Evolutionary conservation across 2,888 invertebrate genomes (phyloP).

Genomic region (Bugula neritina): DNA sequence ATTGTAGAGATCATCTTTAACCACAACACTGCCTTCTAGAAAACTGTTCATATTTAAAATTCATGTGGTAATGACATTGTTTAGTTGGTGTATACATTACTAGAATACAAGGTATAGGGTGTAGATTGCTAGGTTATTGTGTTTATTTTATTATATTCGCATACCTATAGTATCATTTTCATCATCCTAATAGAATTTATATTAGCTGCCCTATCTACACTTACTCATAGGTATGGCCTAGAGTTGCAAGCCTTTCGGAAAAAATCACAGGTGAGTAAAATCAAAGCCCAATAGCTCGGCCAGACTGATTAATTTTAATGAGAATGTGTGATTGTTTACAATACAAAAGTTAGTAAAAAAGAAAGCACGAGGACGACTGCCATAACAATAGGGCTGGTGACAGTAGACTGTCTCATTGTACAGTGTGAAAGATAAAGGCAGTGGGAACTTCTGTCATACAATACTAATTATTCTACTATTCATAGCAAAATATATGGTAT

Average conservation of each 20-base stretch:
- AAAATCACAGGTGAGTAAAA: background rate
- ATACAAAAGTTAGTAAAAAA: conserved; percentile 23
- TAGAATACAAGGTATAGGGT: too few relatives aligned
- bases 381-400: background rate
- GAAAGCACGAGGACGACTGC: background rate
- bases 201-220: background rate
- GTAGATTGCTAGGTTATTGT: too few relatives aligned
- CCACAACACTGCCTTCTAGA: too few relatives aligned
- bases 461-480: too few relatives aligned
- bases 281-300: background rate
- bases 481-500: too few relatives aligned
- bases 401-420: background rate
- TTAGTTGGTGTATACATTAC: background rate
- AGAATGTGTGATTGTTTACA: conserved; percentile 1
- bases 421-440: too few relatives aligned
- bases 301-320: background rate
- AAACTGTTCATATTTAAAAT: background rate
- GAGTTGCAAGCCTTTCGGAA: background rate
- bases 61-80: background rate
- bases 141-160: too few relatives aligned
- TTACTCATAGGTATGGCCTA: background rate
- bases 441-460: too few relatives aligned
- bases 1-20: too few relatives aligned
- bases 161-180: background rate
- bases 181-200: background rate